Base-by-base conservation (phyloP, 2,888 invertebrate genomes). In the Digitonthophagus gazella region DNA sequence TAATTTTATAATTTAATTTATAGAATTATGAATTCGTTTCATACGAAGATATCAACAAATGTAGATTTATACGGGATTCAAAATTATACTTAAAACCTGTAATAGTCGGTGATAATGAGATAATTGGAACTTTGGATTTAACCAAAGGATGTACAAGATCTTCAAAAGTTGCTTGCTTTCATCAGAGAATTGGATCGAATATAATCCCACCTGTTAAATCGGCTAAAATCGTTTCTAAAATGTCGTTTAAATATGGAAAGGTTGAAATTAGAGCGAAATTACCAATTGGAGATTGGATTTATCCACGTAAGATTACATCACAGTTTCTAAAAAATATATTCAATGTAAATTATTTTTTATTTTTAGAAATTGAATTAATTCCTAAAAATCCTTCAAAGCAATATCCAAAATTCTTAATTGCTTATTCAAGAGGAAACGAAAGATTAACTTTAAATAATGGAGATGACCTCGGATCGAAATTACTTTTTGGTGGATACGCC, bases 11-110 rank as follows among this genome's bases (percentile, higher is more conserved):
- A 57, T 3, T 63, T 44, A 44, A 14, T 72, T 74, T 75, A 4
- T 76, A 90, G 89, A 88, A 89, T 77, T 87, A 84, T 75, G 88
- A 90, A 18, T 91, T 90, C 80, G 89, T 89, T 72, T 83, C 88
- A n/a, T 90, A 89, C 74, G 78, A 84, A 67, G 84, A 88, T 75
- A 86, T 86, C 58, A 78, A 83, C 0, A 84, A 86, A 61, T 85
- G 89, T 14, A 83, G 85, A 0, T 83, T 83, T 70, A 83, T 86
- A 0, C 76, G 74, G 2, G 83, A 86, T 65, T 88, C 89, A 0
- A 80, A 79, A 1, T 81, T 91, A n/a, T 79, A 80, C 74, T 86
- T 91, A 67, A 87, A 83, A 66, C 91, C 91, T 3, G 64, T 61
- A 1, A 66, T 71, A 15, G 22, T 20, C 54, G 64, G 54, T 15